Percentiles rank a stretch among this genome's conserved stretches.
Conservation (phyloP, 2,113 vertebrate species). For the Halcyon senegalensis region DNA sequence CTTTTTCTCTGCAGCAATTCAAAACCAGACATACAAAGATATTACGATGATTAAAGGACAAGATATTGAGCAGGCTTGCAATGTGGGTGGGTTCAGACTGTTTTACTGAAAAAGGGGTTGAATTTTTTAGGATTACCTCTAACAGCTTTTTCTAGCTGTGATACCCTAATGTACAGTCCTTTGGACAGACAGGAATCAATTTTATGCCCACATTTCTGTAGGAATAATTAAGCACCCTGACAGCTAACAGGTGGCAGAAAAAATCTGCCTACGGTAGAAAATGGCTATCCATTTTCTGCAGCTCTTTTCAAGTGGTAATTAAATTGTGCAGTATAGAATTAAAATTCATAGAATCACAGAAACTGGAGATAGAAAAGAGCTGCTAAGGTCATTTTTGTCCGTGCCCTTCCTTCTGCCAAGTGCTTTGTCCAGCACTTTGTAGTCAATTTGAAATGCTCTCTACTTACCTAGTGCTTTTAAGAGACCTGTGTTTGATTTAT, state of each 20-base stretch:
- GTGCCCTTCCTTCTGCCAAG: conserved; percentile 8
- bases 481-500: conserved; percentile 30
- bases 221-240: neutral
- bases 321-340: conserved; percentile 4
- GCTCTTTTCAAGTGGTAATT: conserved; percentile 4
- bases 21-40: neutral
- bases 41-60: neutral
- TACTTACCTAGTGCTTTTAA: conserved; percentile 42
- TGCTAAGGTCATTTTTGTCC: neutral
- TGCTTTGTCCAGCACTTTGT: conserved; percentile 41
- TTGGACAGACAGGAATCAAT: neutral
- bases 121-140: neutral
- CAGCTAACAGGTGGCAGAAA: neutral
- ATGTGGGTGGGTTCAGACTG: neutral
- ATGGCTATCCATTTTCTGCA: conserved; percentile 1
- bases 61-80: neutral
- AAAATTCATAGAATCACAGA: conserved; percentile 53
- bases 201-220: neutral
- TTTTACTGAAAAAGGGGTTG: neutral
- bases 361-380: neutral
- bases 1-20: neutral
- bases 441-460: conserved; percentile 28
- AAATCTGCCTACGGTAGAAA: neutral
- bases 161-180: neutral
- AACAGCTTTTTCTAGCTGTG: neutral